Conservation (phyloP, 2,797 vertebrate genomes). For the Geotrypetes seraphini region DNA sequence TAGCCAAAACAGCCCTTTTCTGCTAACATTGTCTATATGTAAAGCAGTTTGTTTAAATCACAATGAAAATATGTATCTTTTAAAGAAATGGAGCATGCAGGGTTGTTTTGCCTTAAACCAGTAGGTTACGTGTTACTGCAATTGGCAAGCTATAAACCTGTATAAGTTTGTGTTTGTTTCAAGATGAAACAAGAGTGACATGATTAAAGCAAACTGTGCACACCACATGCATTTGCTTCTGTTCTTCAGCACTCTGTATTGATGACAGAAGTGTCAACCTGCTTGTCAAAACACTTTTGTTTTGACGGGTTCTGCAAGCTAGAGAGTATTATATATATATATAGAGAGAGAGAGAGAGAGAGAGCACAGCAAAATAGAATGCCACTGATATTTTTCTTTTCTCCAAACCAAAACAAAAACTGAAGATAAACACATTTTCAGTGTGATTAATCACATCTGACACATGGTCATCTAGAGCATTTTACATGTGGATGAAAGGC, state of each 20-base stretch:
- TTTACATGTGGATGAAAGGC: background rate
- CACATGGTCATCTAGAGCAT: background rate
- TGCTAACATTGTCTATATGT: too few species aligned
- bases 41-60: too few species aligned
- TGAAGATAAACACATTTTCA: background rate
- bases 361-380: background rate
- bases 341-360: too few species aligned
- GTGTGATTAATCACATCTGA: background rate
- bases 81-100: too few species aligned
- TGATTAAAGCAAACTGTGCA: background rate
- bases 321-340: background rate
- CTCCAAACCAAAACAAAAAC: background rate
- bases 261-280: slow-evolving; percentile 1
- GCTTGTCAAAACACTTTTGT: slow-evolving; percentile 5
- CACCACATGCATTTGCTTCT: background rate
- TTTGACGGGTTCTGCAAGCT: background rate
- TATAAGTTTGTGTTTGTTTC: too few species aligned
- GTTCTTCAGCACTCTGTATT: background rate
- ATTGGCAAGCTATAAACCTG: too few species aligned
- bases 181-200: background rate
- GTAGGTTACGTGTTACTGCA: too few species aligned
- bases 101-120: too few species aligned
- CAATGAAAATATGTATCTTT: too few species aligned
- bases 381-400: too few species aligned
- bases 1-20: too few species aligned